A percentile compares a stretch with the other conserved stretches of the same genome.
Evolutionary conservation across 2,888 invertebrate genomes (phyloP).

Genomic region (Leucozona laternaria): DNA sequence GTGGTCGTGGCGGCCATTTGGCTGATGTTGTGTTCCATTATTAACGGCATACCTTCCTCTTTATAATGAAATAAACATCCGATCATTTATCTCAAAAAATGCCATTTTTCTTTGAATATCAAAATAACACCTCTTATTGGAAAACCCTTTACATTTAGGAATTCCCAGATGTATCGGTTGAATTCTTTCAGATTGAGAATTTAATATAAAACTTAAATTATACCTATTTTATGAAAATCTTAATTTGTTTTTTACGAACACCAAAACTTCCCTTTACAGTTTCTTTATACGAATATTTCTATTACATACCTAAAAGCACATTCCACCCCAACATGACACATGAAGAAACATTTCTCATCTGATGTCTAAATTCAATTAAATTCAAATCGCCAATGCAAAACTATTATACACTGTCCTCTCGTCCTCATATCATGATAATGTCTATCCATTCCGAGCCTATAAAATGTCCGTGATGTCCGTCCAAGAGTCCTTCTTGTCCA

Average conservation of each 20-base stretch:
- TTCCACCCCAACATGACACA: slow-evolving; percentile 53
- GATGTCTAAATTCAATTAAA: slow-evolving; percentile 78
- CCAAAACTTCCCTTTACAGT: not conserved
- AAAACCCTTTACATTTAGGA: no score
- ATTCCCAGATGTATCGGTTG: no score
- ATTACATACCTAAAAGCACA: not conserved
- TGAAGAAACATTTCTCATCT: slow-evolving; percentile 73
- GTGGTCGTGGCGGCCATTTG: no score
- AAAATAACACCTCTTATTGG: no score
- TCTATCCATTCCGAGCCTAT: not conserved
- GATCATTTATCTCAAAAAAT: no score
- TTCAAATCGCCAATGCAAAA: slow-evolving; percentile 67
- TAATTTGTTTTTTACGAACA: not conserved
- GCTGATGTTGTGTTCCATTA: no score
- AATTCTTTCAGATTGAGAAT: no score
- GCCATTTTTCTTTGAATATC: no score
- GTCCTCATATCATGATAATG: not conserved
- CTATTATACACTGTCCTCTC: slow-evolving; percentile 9
- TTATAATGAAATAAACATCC: no score
- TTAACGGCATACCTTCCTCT: no score
- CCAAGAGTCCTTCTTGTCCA: slow-evolving; percentile 39
- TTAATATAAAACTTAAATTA: not conserved
- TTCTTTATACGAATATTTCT: not conserved
- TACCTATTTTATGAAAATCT: not conserved
- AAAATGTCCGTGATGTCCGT: not conserved